A percentile compares a stretch with the other conserved stretches of the same genome.
These are phyloP conservation scores for Catostomus latipinnis DNA, from an alignment of 2,797 vertebrate species.

Conservation along the genomic window DNA sequence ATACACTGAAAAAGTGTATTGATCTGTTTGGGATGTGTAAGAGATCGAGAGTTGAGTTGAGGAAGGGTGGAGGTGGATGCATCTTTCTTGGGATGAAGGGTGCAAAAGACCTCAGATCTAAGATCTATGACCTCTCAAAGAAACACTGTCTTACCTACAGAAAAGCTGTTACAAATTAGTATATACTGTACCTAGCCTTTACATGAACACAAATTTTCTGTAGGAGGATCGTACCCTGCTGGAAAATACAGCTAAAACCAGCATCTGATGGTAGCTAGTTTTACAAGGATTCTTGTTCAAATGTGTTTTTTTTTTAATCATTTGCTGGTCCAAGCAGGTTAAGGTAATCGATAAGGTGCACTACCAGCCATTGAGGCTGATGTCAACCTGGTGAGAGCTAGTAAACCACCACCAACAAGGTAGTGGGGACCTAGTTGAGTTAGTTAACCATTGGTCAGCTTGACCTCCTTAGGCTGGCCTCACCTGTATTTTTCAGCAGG, in stretches of 20 bases:
- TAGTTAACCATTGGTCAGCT: not conserved
- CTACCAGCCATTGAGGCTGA: not conserved
- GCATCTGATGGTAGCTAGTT: not conserved
- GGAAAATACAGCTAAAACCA: not conserved
- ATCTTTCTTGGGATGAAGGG: slow-evolving; percentile 25
- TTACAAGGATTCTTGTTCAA: too few relatives aligned
- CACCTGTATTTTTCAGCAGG: too few relatives aligned
- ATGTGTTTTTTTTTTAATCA: too few relatives aligned
- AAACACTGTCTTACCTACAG: not conserved
- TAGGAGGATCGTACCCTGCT: not conserved
- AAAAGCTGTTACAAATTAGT: not conserved
- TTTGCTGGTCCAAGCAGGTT: too few relatives aligned
- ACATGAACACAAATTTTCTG: not conserved
- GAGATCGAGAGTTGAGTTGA: slow-evolving; percentile 23
- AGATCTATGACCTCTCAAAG: not conserved
- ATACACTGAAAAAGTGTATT: slow-evolving; percentile 54
- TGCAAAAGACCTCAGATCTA: slow-evolving; percentile 53
- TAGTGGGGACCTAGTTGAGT: too few relatives aligned
- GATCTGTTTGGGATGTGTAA: slow-evolving; percentile 22
- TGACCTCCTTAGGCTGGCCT: not conserved
- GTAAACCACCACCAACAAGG: not conserved
- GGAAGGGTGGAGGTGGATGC: slow-evolving; percentile 31
- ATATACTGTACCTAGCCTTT: not conserved
- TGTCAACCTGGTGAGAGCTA: not conserved
- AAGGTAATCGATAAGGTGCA: too few relatives aligned